Conservation (phyloP, 2,797 vertebrate species). For the Discoglossus pictus region DNA sequence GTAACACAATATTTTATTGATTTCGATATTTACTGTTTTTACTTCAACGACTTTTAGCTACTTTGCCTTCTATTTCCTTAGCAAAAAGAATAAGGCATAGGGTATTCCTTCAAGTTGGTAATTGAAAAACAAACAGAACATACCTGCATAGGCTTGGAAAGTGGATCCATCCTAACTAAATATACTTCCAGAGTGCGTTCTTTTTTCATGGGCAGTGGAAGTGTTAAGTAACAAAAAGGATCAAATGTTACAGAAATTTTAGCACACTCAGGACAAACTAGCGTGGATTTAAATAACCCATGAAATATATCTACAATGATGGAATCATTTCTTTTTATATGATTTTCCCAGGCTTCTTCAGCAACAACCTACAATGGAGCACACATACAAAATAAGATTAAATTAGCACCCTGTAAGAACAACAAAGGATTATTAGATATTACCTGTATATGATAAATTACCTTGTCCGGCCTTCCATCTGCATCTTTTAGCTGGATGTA, state of each 20-base stretch:
- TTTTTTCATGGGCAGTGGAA: constrained; percentile 96
- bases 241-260: constrained; percentile 98
- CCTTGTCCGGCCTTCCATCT: constrained; percentile 91
- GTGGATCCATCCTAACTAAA: constrained; percentile 89
- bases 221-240: constrained; percentile 98
- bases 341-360: constrained; percentile 97
- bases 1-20: too few relatives aligned
- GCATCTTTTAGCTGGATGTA: constrained; percentile 97
- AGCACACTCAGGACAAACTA: constrained; percentile 93
- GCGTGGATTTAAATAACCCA: constrained; percentile 96
- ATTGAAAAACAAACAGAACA: background rate
- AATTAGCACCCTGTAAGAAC: background rate
- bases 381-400: constrained; percentile 32
- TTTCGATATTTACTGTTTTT: too few relatives aligned
- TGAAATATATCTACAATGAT: constrained; percentile 99
- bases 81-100: too few relatives aligned
- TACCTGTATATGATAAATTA: constrained; percentile 62
- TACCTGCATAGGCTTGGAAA: constrained; percentile 93
- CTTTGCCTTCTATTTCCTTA: too few relatives aligned
- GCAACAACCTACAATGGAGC: constrained; percentile 85
- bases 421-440: too few relatives aligned
- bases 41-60: too few relatives aligned
- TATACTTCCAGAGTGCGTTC: constrained; percentile 94
- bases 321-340: constrained; percentile 96
- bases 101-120: too few relatives aligned